A percentile compares a stretch with the other conserved stretches of the same genome.
phyloP scores from a whole-genome alignment of 2,113 vertebrate genomes.

The Menidia beryllina region DNA sequence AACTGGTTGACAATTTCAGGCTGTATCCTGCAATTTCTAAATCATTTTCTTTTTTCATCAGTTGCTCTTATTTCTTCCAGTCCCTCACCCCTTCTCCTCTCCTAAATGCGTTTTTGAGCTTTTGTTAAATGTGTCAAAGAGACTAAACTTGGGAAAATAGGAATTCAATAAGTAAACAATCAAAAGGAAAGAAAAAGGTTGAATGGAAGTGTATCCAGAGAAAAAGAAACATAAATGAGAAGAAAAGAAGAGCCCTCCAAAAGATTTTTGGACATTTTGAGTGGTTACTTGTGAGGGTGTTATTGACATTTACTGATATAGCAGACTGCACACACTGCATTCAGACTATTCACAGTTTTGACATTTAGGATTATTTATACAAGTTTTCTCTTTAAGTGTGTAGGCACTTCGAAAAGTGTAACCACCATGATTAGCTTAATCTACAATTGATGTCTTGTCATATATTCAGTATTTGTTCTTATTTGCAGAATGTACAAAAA shows the following conservation, averaged over 20 bases:
- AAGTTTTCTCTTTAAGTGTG: too few species aligned
- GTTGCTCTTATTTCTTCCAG: background rate
- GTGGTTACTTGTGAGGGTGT: slow-evolving; percentile 16
- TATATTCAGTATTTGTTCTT: too few species aligned
- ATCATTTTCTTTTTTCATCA: slow-evolving; percentile 20
- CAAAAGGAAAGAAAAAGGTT: slow-evolving; percentile 53
- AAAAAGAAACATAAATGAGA: slow-evolving; percentile 6
- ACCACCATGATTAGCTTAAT: too few species aligned
- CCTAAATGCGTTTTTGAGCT: slow-evolving; percentile 32
- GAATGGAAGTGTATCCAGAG: slow-evolving; percentile 45
- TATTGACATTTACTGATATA: slow-evolving; percentile 13
- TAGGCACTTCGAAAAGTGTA: too few species aligned
- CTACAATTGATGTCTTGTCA: too few species aligned
- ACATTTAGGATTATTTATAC: too few species aligned
- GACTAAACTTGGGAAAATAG: slow-evolving; percentile 52
- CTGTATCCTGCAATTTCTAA: slow-evolving; percentile 45
- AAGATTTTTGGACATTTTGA: slow-evolving; percentile 42
- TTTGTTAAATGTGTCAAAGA: slow-evolving; percentile 69
- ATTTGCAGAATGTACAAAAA: too few species aligned
- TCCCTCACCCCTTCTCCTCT: slow-evolving; percentile 2
- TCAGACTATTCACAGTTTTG: slow-evolving; percentile 23
- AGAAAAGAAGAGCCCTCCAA: slow-evolving; percentile 28
- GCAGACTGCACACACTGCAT: slow-evolving; percentile 14
- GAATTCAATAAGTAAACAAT: slow-evolving; percentile 63
- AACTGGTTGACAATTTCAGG: slow-evolving; percentile 23